phyloP scores from a whole-genome alignment of 1,140 invertebrate genomes.

The Tachypleus tridentatus region DNA sequence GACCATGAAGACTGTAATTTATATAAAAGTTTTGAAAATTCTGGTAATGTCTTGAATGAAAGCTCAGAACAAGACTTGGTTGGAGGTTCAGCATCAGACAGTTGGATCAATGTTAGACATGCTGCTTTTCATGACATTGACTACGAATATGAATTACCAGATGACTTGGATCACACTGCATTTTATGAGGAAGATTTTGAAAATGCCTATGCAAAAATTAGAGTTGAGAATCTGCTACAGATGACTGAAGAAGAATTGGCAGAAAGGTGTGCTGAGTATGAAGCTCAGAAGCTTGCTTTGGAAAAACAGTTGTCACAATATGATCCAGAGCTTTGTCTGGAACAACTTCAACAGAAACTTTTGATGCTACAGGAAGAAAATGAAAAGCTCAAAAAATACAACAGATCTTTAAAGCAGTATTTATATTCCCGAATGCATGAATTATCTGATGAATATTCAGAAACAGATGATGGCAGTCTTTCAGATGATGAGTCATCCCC shows the following conservation, averaged over 20 bases:
- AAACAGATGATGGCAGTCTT: no score
- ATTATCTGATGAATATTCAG: no score
- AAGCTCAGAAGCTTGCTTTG: constrained; percentile 19
- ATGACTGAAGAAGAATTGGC: constrained; percentile 24
- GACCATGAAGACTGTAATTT: constrained; percentile 29
- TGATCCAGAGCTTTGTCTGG: constrained; percentile 8
- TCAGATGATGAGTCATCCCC: no score
- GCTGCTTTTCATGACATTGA: constrained; percentile 13
- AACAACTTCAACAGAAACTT: constrained; percentile 10
- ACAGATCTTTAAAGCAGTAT: no score
- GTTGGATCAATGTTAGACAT: constrained; percentile 3
- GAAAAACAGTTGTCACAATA: constrained; percentile 13
- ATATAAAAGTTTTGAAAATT: constrained; percentile 26
- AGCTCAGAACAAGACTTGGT: constrained; percentile 4
- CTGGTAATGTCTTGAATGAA: constrained; percentile 12
- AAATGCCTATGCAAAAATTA: constrained; percentile 25
- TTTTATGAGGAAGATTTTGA: constrained; percentile 31
- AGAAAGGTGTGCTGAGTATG: constrained; percentile 20
- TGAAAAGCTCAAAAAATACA: neutral
- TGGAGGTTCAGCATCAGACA: neutral
- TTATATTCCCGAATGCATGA: no score
- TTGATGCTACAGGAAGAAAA: constrained; percentile 14
- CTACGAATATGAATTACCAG: constrained; percentile 13
- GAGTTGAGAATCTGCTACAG: constrained; percentile 27
- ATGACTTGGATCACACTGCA: constrained; percentile 20